These are phyloP conservation scores for Micoletzkya japonica DNA, from an alignment of 2,888 invertebrate species.

Conservation along the genomic window DNA sequence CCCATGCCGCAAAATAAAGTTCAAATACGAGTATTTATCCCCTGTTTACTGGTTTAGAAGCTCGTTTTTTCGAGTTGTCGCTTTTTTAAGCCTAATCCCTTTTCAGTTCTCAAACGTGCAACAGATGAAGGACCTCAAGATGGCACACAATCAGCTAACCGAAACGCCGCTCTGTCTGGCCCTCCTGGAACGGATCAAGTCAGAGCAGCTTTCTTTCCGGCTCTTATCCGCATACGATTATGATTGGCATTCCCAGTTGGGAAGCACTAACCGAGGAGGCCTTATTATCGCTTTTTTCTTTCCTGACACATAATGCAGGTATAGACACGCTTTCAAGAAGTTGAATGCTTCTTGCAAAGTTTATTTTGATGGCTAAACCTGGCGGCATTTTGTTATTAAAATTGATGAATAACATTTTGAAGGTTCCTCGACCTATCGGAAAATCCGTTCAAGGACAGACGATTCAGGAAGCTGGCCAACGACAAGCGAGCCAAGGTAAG, in stretches of 20 bases:
- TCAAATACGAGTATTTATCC: too few relatives aligned
- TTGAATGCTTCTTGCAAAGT: neutral
- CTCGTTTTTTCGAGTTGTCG: too few relatives aligned
- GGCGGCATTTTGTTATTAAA: neutral
- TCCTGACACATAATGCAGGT: too few relatives aligned
- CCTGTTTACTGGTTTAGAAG: too few relatives aligned
- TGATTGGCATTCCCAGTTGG: too few relatives aligned
- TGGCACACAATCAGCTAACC: slow-evolving; percentile 35
- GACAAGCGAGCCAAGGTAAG: slow-evolving; percentile 43
- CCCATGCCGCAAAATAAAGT: too few relatives aligned
- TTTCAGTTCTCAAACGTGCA: slow-evolving; percentile 28
- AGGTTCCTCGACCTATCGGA: slow-evolving; percentile 35
- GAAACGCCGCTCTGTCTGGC: slow-evolving; percentile 11
- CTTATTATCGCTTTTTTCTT: too few relatives aligned
- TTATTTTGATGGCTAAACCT: neutral
- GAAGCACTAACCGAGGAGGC: too few relatives aligned
- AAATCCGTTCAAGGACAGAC: slow-evolving; percentile 39
- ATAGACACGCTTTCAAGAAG: too few relatives aligned
- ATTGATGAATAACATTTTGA: too few relatives aligned
- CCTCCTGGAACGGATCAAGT: slow-evolving; percentile 9
- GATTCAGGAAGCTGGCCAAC: slow-evolving; percentile 45
- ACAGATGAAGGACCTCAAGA: slow-evolving; percentile 35
- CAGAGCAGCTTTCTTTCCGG: too few relatives aligned
- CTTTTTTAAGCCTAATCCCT: neutral
- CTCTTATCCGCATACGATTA: too few relatives aligned